A percentile compares a stretch with the other conserved stretches of the same genome.
Evolutionary conservation across 1,140 invertebrate genomes (phyloP).

Genomic region (Drosophila yakuba): DNA sequence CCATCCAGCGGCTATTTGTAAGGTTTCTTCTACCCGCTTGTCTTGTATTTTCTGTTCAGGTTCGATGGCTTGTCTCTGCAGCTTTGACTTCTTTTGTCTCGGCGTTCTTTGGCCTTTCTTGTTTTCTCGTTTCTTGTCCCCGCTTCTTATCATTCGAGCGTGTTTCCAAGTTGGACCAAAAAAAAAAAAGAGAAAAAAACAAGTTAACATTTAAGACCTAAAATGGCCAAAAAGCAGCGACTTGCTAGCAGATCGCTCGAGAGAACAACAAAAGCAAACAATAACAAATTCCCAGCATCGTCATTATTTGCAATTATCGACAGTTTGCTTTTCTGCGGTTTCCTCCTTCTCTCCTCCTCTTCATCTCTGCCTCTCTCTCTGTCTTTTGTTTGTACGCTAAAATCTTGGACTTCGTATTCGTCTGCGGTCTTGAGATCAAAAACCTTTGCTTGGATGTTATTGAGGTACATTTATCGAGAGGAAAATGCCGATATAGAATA

Average conservation of each 20-base stretch:
- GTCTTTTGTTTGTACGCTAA: slow-evolving; percentile 60
- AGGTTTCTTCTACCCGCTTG: slow-evolving; percentile 35
- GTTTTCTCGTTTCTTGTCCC: slow-evolving; percentile 57
- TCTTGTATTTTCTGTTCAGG: slow-evolving; percentile 28
- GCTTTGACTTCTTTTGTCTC: slow-evolving; percentile 66
- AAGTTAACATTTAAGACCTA: slow-evolving; percentile 80
- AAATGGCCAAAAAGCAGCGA: slow-evolving; percentile 63
- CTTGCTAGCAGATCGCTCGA: slow-evolving; percentile 43
- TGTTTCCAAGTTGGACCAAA: slow-evolving; percentile 50
- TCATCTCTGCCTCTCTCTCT: slow-evolving; percentile 10
- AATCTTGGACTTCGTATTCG: slow-evolving; percentile 53
- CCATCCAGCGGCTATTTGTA: slow-evolving; percentile 44
- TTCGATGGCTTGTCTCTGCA: slow-evolving; percentile 49
- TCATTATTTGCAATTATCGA: slow-evolving; percentile 82
- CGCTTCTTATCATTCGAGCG: slow-evolving; percentile 69
- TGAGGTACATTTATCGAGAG: slow-evolving; percentile 9
- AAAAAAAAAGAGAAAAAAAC: slow-evolving; percentile 29
- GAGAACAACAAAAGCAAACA: slow-evolving; percentile 55
- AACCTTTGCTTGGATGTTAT: slow-evolving; percentile 58
- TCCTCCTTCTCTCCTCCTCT: slow-evolving; percentile 16
- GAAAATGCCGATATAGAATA: slow-evolving; percentile 3
- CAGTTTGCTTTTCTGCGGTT: slow-evolving; percentile 72
- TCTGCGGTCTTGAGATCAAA: slow-evolving; percentile 70
- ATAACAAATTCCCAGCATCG: slow-evolving; percentile 66
- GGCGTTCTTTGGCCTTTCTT: slow-evolving; percentile 41